phyloP scores from a whole-genome alignment of 2,888 invertebrate genomes.

The Mechanitis mazaeus region DNA sequence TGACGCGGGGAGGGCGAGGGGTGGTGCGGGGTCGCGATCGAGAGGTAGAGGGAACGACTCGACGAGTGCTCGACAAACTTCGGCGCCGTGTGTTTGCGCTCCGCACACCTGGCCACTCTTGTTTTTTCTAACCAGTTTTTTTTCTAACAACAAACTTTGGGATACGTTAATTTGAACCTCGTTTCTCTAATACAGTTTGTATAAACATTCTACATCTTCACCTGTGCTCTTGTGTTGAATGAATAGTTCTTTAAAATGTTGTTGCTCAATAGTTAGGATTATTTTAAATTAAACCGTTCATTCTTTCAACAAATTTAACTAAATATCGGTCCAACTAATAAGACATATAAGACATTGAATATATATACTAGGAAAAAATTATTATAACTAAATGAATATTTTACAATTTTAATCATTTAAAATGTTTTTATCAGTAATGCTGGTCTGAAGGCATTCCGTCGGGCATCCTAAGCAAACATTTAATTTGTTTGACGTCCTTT shows the following conservation, averaged over 20 bases:
- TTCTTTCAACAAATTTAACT: no score
- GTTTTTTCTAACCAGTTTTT: slow-evolving; percentile 52
- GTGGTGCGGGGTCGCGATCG: slow-evolving; percentile 20
- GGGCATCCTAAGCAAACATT: slow-evolving; percentile 27
- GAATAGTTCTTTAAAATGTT: neutral
- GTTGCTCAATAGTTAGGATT: no score
- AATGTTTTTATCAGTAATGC: neutral
- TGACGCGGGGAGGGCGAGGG: slow-evolving; percentile 10
- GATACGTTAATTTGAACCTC: slow-evolving; percentile 54
- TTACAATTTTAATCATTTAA: no score
- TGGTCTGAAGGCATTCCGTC: slow-evolving; percentile 8
- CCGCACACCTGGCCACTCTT: slow-evolving; percentile 45
- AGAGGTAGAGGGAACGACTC: slow-evolving; percentile 18
- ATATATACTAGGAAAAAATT: no score
- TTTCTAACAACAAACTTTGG: slow-evolving; percentile 48
- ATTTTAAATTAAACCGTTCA: no score
- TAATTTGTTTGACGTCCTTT: slow-evolving; percentile 24
- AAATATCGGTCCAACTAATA: no score
- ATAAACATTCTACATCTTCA: slow-evolving; percentile 40
- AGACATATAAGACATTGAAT: no score
- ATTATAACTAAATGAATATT: no score
- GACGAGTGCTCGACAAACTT: slow-evolving; percentile 42
- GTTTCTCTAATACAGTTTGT: slow-evolving; percentile 48
- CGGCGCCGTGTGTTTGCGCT: slow-evolving; percentile 38
- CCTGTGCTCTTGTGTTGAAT: slow-evolving; percentile 6